These are phyloP conservation scores for Trematomus loennbergii DNA, from an alignment of 2,113 vertebrate species.

Conservation along the genomic window DNA sequence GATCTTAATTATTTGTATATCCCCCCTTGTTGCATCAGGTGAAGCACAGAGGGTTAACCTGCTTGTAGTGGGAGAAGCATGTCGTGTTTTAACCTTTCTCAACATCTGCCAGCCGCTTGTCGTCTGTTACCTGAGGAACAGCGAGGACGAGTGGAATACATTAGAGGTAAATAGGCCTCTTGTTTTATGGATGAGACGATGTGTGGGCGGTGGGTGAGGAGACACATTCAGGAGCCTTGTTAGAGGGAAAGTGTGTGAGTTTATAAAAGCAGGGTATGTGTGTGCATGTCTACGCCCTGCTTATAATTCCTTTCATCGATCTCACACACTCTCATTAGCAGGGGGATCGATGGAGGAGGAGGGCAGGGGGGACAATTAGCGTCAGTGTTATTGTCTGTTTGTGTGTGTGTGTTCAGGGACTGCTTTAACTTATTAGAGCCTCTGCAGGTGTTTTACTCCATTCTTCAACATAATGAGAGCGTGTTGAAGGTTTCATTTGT, in stretches of 20 bases:
- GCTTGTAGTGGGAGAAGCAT: neutral
- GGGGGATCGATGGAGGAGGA: slow-evolving; percentile 58
- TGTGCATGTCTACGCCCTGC: neutral
- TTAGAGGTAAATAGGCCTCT: slow-evolving; percentile 31
- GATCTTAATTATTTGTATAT: no score
- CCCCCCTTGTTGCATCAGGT: neutral
- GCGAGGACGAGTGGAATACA: slow-evolving; percentile 20
- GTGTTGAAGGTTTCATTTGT: neutral
- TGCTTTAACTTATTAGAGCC: neutral
- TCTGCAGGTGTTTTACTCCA: neutral
- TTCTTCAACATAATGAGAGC: slow-evolving; percentile 18
- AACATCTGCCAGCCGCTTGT: neutral
- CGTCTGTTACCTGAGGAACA: slow-evolving; percentile 23
- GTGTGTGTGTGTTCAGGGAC: slow-evolving; percentile 14
- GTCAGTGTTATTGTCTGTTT: slow-evolving; percentile 36
- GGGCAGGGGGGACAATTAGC: slow-evolving; percentile 52
- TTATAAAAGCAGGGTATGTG: slow-evolving; percentile 25
- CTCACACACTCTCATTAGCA: slow-evolving; percentile 46
- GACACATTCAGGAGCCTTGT: slow-evolving; percentile 22
- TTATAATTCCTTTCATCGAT: slow-evolving; percentile 64
- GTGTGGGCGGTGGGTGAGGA: slow-evolving; percentile 17
- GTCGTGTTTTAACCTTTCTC: neutral
- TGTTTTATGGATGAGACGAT: slow-evolving; percentile 49
- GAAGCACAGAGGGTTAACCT: neutral
- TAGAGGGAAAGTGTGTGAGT: slow-evolving; percentile 15